Evolutionary conservation across 2,888 invertebrate genomes (phyloP).

Genomic region (Diaphora mendica): DNA sequence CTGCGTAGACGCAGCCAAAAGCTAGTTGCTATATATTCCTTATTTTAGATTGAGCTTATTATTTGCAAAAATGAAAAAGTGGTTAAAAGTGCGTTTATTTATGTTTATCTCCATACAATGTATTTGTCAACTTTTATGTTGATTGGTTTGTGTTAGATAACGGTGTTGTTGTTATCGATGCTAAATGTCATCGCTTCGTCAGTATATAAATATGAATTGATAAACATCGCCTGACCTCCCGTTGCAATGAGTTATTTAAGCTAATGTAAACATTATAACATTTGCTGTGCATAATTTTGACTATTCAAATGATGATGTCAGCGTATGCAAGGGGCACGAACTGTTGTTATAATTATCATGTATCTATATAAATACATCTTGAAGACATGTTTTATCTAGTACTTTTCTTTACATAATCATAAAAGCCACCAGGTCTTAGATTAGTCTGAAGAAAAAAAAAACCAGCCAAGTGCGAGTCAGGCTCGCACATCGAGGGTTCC

Average conservation of each 20-base stretch:
- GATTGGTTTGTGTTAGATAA: not conserved
- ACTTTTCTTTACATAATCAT: too few species aligned
- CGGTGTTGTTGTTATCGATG: slow-evolving; percentile 26
- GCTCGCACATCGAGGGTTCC: too few species aligned
- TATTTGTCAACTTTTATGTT: not conserved
- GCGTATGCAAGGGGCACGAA: slow-evolving; percentile 2
- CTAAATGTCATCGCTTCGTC: slow-evolving; percentile 41
- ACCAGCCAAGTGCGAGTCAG: too few species aligned
- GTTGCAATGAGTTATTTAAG: slow-evolving; percentile 37
- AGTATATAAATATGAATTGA: slow-evolving; percentile 32
- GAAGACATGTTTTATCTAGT: too few species aligned
- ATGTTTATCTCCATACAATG: slow-evolving; percentile 11
- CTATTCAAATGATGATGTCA: slow-evolving; percentile 14
- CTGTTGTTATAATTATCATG: slow-evolving; percentile 7
- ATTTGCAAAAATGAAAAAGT: slow-evolving; percentile 21
- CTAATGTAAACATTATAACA: slow-evolving; percentile 27
- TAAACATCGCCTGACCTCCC: slow-evolving; percentile 39
- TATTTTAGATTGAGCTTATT: not conserved
- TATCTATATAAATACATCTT: not conserved
- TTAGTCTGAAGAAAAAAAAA: too few species aligned
- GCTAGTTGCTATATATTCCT: too few species aligned
- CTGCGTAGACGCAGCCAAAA: too few species aligned
- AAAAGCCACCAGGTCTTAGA: too few species aligned
- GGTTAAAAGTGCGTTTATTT: slow-evolving; percentile 12
- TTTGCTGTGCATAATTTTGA: slow-evolving; percentile 15